These are phyloP conservation scores for Anastrepha obliqua DNA, from an alignment of 1,140 invertebrate species.

Conservation along the genomic window DNA sequence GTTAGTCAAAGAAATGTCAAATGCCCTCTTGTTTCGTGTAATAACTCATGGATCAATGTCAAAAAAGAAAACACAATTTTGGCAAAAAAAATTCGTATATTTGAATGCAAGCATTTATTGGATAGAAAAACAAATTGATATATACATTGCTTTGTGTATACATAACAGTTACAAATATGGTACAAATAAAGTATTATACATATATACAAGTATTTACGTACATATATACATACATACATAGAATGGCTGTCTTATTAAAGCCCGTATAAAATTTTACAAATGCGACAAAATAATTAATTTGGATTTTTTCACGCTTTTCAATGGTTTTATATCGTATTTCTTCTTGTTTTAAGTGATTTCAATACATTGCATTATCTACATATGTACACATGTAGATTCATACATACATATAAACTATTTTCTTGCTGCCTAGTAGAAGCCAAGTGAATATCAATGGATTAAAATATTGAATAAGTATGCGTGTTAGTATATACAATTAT, in stretches of 20 bases:
- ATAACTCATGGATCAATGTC: constrained; percentile 17
- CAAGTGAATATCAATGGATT: background rate
- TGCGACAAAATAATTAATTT: background rate
- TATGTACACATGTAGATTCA: background rate
- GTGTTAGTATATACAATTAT: constrained; percentile 16
- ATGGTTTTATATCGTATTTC: background rate
- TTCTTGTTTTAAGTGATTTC: background rate
- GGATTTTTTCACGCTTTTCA: background rate
- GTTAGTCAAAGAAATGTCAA: background rate
- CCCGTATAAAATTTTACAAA: constrained; percentile 21
- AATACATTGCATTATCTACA: background rate
- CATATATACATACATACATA: background rate
- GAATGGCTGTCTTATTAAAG: background rate
- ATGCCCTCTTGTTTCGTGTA: background rate
- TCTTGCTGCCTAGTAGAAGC: background rate
- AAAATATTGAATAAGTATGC: background rate
- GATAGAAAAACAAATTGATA: background rate
- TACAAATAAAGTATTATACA: background rate
- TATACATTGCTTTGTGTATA: background rate
- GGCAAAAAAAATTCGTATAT: background rate
- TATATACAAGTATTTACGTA: background rate
- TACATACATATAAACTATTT: no score
- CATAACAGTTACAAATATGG: constrained; percentile 2
- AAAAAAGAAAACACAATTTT: constrained; percentile 11
- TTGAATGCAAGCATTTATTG: background rate